Percentiles rank a stretch among this genome's conserved stretches.
Conservation (phyloP, 2,113 vertebrate genomes). For the Bettongia penicillata region DNA sequence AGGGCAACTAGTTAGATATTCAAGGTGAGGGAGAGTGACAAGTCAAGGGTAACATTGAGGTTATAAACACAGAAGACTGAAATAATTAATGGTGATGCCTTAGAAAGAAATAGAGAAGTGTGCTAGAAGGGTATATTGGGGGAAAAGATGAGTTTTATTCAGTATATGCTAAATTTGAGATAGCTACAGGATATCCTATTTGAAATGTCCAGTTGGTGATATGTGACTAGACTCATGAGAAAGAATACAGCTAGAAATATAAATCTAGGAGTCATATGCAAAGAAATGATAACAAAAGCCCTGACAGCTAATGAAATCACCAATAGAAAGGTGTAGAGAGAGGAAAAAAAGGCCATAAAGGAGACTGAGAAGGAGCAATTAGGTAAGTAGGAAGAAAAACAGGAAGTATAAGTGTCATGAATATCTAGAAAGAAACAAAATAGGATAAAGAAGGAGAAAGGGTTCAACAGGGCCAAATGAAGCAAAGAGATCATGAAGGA, state of each 20-base stretch:
- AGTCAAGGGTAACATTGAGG: background rate
- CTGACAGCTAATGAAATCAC: background rate
- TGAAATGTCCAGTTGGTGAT: no score
- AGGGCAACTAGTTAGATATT: background rate
- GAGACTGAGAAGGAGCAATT: background rate
- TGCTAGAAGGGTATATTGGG: background rate
- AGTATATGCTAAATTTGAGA: background rate
- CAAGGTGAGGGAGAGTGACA: background rate
- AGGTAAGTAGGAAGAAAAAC: background rate
- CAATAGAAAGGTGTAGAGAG: no score
- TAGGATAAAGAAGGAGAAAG: background rate
- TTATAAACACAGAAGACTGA: background rate
- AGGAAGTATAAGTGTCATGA: background rate
- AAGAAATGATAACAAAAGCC: background rate
- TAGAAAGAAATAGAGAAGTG: background rate
- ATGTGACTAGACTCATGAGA: background rate
- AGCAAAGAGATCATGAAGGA: background rate
- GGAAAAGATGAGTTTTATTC: background rate
- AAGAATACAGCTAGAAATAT: background rate
- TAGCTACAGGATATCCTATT: background rate
- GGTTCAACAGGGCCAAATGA: background rate
- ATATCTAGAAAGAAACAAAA: background rate
- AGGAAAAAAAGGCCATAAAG: background rate
- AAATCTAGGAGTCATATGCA: background rate
- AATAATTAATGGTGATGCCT: background rate